phyloP scores from a whole-genome alignment of 2,888 invertebrate genomes.

The Philopedon plagiatum region DNA sequence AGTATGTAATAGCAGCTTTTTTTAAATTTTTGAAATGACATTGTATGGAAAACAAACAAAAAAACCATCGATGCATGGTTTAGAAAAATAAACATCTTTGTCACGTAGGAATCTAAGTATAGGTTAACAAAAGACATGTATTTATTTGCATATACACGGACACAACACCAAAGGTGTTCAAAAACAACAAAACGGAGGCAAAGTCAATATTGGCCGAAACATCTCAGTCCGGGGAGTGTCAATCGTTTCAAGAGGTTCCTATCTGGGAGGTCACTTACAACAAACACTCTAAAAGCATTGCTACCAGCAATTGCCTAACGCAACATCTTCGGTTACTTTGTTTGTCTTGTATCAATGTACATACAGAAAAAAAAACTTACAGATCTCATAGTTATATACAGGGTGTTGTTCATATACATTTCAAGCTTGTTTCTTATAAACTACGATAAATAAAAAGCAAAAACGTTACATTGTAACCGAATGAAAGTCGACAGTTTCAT shows the following conservation, averaged over 20 bases:
- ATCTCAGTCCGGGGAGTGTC: slow-evolving; percentile 49
- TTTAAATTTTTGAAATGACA: background rate
- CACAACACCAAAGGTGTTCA: slow-evolving; percentile 58
- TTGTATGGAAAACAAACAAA: slow-evolving; percentile 24
- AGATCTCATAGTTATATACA: slow-evolving; percentile 5
- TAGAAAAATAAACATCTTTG: slow-evolving; percentile 51
- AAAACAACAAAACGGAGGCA: slow-evolving; percentile 56
- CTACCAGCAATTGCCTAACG: slow-evolving; percentile 50
- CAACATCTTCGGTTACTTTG: slow-evolving; percentile 47
- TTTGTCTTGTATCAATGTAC: slow-evolving; percentile 50
- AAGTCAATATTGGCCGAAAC: slow-evolving; percentile 58
- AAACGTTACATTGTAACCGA: too few relatives aligned
- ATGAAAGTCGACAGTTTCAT: too few relatives aligned
- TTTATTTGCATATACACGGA: slow-evolving; percentile 57
- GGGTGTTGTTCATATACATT: background rate
- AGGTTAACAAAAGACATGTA: slow-evolving; percentile 43
- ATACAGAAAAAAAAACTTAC: slow-evolving; percentile 10
- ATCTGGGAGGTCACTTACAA: slow-evolving; percentile 60
- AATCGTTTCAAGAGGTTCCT: slow-evolving; percentile 47
- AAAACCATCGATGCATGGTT: slow-evolving; percentile 25
- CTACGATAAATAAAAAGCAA: too few relatives aligned
- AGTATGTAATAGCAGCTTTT: too few relatives aligned
- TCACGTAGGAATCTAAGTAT: slow-evolving; percentile 42
- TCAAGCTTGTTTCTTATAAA: too few relatives aligned
- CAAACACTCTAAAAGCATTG: slow-evolving; percentile 61